Evolutionary conservation across 2,113 vertebrate genomes (phyloP).

Genomic region (Platysternon megacephalum): DNA sequence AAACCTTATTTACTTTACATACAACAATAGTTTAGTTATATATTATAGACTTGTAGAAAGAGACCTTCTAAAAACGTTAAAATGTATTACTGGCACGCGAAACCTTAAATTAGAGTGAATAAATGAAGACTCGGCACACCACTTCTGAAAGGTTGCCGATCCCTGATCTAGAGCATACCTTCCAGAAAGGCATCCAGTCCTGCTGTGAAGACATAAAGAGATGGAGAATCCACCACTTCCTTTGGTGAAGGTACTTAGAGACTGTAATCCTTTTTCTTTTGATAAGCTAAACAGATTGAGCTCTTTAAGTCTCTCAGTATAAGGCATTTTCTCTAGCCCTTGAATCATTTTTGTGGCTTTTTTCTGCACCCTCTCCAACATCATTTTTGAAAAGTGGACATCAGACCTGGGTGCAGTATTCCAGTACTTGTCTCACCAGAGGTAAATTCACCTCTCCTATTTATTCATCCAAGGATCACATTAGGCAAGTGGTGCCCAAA

Average conservation of each 20-base stretch:
- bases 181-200: neutral
- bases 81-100: too few species aligned
- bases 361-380: neutral
- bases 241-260: neutral
- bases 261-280: constrained; percentile 27
- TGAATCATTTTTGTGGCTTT: neutral
- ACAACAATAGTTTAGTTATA: too few species aligned
- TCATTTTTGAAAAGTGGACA: accelerated
- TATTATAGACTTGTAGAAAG: too few species aligned
- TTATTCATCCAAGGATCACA: neutral
- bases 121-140: too few species aligned
- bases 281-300: neutral
- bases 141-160: too few species aligned
- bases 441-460: neutral
- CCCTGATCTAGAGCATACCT: neutral
- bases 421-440: accelerated
- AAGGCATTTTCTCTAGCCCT: constrained; percentile 12
- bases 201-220: neutral
- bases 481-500: neutral
- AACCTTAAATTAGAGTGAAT: too few species aligned
- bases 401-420: neutral
- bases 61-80: too few species aligned
- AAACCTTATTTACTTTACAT: too few species aligned
- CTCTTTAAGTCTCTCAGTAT: constrained; percentile 3
- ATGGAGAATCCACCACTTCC: neutral